phyloP scores from a whole-genome alignment of 2,797 vertebrate genomes.

The Bradypus variegatus region DNA sequence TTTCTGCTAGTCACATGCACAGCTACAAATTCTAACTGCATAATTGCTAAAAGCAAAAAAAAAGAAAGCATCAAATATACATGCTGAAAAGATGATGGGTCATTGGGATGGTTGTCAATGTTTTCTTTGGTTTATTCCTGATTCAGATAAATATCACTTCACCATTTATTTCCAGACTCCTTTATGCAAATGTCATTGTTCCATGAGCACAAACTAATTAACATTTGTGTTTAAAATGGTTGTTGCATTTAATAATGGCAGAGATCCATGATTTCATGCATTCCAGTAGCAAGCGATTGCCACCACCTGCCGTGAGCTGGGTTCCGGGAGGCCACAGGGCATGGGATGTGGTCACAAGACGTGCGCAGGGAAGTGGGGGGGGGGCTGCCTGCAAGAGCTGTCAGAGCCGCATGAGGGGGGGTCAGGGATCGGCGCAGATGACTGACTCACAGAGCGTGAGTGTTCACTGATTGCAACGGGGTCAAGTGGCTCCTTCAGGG shows the following conservation, averaged over 20 bases:
- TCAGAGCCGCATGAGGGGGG: neutral
- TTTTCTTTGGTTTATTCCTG: neutral
- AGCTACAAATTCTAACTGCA: neutral
- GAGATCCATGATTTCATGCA: neutral
- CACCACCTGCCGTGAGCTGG: neutral
- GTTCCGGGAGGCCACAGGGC: neutral
- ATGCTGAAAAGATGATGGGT: neutral
- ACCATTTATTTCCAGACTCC: neutral
- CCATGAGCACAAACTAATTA: neutral
- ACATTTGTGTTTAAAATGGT: neutral
- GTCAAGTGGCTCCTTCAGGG: neutral
- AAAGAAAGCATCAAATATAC: neutral
- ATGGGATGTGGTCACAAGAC: neutral
- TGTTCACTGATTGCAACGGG: neutral
- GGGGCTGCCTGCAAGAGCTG: neutral
- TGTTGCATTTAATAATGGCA: neutral
- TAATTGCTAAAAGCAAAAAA: neutral
- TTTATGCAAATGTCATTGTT: constrained; percentile 2
- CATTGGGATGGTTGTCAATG: no score
- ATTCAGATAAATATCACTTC: neutral
- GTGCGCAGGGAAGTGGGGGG: fast-evolving
- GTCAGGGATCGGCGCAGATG: neutral
- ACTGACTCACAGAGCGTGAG: neutral
- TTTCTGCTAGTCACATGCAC: neutral
- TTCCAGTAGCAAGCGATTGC: neutral